phyloP scores from a whole-genome alignment of 2,113 vertebrate genomes.

The Orcinus orca region DNA sequence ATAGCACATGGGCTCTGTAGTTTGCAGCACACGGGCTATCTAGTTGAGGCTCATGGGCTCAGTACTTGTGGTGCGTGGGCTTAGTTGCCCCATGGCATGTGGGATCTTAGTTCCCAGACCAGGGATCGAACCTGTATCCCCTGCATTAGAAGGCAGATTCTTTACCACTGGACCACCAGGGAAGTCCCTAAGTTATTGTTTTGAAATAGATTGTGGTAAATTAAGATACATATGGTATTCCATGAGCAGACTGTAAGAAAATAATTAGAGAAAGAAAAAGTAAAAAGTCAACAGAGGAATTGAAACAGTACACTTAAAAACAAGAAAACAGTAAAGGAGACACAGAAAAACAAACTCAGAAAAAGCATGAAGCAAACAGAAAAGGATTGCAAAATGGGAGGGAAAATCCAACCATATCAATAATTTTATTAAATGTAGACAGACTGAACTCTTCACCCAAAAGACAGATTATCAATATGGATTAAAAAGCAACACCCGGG shows the following conservation, averaged over 20 bases:
- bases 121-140: too few relatives aligned
- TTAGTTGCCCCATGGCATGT: too few relatives aligned
- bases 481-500: neutral
- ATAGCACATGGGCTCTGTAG: too few relatives aligned
- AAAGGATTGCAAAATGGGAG: neutral
- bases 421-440: neutral
- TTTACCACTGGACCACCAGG: too few relatives aligned
- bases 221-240: neutral
- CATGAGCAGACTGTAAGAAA: neutral
- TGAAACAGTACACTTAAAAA: neutral
- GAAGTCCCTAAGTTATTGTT: neutral
- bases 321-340: neutral
- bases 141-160: too few relatives aligned
- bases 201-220: neutral
- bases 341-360: neutral
- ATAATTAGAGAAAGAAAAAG: neutral
- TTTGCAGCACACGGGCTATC: too few relatives aligned
- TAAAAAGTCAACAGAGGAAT: neutral
- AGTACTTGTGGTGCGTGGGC: too few relatives aligned
- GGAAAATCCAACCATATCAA: neutral
- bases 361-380: neutral
- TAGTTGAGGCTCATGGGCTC: too few relatives aligned
- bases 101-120: too few relatives aligned
- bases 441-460: neutral
- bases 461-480: neutral